These are phyloP conservation scores for Trichopoda pennipes DNA, from an alignment of 2,888 invertebrate genomes.

Conservation along the genomic window DNA sequence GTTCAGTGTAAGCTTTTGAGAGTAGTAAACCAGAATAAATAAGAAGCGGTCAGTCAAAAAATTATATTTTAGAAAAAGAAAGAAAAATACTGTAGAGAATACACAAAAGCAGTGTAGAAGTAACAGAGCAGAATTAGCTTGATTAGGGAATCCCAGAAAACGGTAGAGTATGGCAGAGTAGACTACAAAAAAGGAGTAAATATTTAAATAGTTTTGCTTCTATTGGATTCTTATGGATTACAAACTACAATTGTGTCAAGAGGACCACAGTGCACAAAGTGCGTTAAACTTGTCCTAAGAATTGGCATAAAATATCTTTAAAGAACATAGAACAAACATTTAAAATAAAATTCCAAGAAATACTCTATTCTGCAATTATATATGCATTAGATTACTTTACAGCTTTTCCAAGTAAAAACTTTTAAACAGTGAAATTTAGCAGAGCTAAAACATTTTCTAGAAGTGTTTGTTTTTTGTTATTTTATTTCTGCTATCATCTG, in stretches of 20 bases:
- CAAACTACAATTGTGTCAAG: too few relatives aligned
- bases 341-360: slow-evolving; percentile 40
- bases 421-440: neutral
- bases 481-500: too few relatives aligned
- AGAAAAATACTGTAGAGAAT: too few relatives aligned
- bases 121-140: too few relatives aligned
- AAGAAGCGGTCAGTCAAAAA: too few relatives aligned
- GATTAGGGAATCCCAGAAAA: neutral
- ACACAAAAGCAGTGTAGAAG: too few relatives aligned
- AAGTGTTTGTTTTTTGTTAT: too few relatives aligned
- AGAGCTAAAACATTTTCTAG: too few relatives aligned
- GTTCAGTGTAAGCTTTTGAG: too few relatives aligned
- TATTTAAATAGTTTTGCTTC: neutral
- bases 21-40: neutral
- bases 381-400: slow-evolving; percentile 59
- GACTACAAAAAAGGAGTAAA: neutral
- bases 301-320: neutral
- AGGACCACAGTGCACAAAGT: neutral
- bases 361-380: slow-evolving; percentile 49
- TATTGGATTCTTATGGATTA: too few relatives aligned
- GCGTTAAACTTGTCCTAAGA: neutral
- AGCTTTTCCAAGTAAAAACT: neutral
- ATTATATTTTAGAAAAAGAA: too few relatives aligned
- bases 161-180: neutral
- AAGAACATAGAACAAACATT: neutral